These are phyloP conservation scores for Perca flavescens DNA, from an alignment of 2,113 vertebrate genomes.

Conservation along the genomic window DNA sequence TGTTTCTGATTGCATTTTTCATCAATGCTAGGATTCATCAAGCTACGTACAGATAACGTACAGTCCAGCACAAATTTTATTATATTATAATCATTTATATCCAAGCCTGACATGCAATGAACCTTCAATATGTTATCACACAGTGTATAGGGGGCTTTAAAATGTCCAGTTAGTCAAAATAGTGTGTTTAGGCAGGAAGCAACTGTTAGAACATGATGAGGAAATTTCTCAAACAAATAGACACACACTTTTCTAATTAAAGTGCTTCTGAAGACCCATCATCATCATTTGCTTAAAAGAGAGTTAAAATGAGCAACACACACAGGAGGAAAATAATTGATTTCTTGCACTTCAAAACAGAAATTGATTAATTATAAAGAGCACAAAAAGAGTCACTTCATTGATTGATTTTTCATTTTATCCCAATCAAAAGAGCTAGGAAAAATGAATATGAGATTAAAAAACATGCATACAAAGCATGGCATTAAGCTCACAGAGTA, in stretches of 20 bases:
- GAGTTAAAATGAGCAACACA: slow-evolving; percentile 37
- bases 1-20: not conserved
- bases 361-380: slow-evolving; percentile 41
- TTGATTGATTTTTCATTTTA: slow-evolving; percentile 56
- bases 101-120: slow-evolving; percentile 7
- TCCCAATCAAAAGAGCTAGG: slow-evolving; percentile 49
- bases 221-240: slow-evolving; percentile 22
- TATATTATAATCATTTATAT: not conserved
- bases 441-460: slow-evolving; percentile 56
- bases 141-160: slow-evolving; percentile 34
- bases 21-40: not conserved
- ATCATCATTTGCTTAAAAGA: slow-evolving; percentile 29
- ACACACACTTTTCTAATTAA: slow-evolving; percentile 33
- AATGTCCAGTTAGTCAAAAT: slow-evolving; percentile 48
- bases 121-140: slow-evolving; percentile 15
- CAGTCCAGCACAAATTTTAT: not conserved
- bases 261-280: slow-evolving; percentile 11
- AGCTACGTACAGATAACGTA: not conserved
- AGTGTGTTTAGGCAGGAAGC: slow-evolving; percentile 55
- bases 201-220: slow-evolving; percentile 59
- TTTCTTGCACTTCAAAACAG: slow-evolving; percentile 59
- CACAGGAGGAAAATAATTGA: slow-evolving; percentile 43
- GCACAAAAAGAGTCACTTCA: slow-evolving; percentile 23
- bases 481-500: slow-evolving; percentile 64
- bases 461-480: slow-evolving; percentile 75